Evolutionary conservation across 2,888 invertebrate genomes (phyloP), one percentile per base, ranked within the genome.

Genomic region (Eledone cirrhosa): DNA sequence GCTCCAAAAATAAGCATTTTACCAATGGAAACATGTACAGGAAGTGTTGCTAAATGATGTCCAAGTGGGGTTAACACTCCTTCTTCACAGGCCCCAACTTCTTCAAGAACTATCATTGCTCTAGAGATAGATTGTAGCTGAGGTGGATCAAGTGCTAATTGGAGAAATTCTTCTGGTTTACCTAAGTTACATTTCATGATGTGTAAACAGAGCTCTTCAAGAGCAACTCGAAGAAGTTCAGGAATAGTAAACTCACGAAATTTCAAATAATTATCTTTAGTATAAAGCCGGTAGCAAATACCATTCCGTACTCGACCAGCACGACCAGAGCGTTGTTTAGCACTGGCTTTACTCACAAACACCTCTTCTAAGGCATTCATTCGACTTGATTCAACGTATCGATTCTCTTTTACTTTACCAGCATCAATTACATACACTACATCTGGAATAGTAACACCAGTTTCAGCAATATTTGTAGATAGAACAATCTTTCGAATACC

Each of bases 401-500:
- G 86, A 75, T 85, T 89, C 82, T 89, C 89, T 78, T 90, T 90
- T 7, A 87, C 90, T 79, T 88, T 89, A 8, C 90, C 90, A 77
- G 86, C 79, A 80, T 90, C 90, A 74, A 90, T 86, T 29, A 90
- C 89, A 85, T 88, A 90, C 33, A 89, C 89, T 31, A 89, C 88
- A 83, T 90, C 90, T 16, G 89, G 89, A 41, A 90, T 90, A 31
- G 90, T 90, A 77, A 90, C 89, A 13, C 90, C 89, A 4, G 90
- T 89, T 81, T 90, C 90, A 24, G 90, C 90, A 65, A 90, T 89
- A 82, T 90, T 90, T 65, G 90, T 90, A 48, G 90, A 88, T 77
- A 90, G 79, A 78, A 90, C 88, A 78, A 90, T 84, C 82, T 90
- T 90, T 29, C 89, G 83, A 48, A 88, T 82, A 27, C 88, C 88